Evolutionary conservation across 2,888 invertebrate species (phyloP).

Genomic region (Eupeodes luniger): DNA sequence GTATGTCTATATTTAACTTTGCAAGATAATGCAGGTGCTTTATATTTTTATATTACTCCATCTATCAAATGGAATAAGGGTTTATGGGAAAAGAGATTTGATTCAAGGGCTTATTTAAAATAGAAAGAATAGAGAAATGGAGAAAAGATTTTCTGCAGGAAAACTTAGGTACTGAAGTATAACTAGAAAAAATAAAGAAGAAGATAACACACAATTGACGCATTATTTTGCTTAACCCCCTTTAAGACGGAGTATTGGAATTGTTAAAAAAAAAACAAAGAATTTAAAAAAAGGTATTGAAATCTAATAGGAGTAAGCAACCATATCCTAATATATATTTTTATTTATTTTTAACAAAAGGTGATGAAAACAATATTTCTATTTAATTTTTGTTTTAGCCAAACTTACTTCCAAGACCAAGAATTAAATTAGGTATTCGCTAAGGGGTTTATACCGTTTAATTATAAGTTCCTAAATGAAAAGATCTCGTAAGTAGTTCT

Average conservation of each 20-base stretch:
- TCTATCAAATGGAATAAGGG: neutral
- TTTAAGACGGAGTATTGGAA: neutral
- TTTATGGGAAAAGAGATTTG: neutral
- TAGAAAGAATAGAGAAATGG: neutral
- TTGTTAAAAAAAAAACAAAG: neutral
- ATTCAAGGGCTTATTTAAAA: slow-evolving; percentile 14
- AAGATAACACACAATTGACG: slow-evolving; percentile 30
- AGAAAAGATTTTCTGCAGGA: slow-evolving; percentile 8
- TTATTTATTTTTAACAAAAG: too few species aligned
- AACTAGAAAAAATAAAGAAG: neutral
- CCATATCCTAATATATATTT: too few species aligned
- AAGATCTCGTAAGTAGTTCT: too few species aligned
- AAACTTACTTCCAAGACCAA: too few species aligned
- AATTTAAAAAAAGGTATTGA: too few species aligned
- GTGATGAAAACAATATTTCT: too few species aligned
- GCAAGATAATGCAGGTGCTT: slow-evolving; percentile 5
- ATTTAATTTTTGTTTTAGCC: too few species aligned
- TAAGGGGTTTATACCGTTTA: too few species aligned
- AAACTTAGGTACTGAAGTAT: neutral
- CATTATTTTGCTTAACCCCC: slow-evolving; percentile 20
- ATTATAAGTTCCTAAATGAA: too few species aligned
- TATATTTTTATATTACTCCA: neutral
- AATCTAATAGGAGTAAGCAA: too few species aligned
- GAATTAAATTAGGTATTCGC: too few species aligned
- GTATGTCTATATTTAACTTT: neutral